These are phyloP conservation scores for Ailuropoda melanoleuca DNA, from an alignment of 2,113 vertebrate species.

Conservation along the genomic window DNA sequence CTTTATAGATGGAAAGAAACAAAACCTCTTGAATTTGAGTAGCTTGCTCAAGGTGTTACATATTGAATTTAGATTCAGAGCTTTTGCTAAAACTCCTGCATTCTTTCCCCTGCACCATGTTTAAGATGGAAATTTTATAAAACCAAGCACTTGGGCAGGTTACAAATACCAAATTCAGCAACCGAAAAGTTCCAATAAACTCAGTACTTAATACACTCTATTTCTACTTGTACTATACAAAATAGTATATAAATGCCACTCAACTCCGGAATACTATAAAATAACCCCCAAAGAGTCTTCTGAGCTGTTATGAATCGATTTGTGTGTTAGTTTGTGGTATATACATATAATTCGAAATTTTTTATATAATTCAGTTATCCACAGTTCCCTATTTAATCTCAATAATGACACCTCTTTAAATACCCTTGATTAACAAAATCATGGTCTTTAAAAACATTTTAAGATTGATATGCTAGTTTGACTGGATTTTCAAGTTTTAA, in stretches of 20 bases:
- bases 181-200: not conserved
- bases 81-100: not conserved
- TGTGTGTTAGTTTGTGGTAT: not conserved
- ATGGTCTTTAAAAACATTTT: not conserved
- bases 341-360: not conserved
- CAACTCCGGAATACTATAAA: not conserved
- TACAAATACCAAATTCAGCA: not conserved
- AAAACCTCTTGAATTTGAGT: not conserved
- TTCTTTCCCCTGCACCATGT: not conserved
- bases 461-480: not conserved
- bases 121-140: not conserved
- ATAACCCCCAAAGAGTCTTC: not conserved
- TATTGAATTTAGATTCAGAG: not conserved
- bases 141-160: not conserved
- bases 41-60: not conserved
- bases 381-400: not conserved
- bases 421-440: not conserved
- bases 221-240: not conserved
- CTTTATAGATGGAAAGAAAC: not conserved
- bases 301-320: not conserved
- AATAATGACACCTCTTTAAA: not conserved
- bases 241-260: not conserved
- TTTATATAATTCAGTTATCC: not conserved
- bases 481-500: not conserved
- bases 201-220: not conserved